These are phyloP conservation scores for Cephus cinctus DNA, from an alignment of 1,140 invertebrate species.

Conservation along the genomic window DNA sequence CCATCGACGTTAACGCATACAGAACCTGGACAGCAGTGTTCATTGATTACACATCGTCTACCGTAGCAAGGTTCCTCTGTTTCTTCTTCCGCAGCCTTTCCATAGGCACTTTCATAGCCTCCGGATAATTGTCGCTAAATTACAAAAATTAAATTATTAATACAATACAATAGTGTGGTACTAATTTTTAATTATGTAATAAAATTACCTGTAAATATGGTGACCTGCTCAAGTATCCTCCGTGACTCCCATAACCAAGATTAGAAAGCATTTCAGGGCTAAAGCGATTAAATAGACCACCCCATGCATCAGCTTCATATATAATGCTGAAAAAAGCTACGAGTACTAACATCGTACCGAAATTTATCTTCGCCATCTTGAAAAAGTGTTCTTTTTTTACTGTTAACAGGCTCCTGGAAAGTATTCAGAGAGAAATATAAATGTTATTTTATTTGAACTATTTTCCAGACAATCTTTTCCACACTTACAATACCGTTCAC, in stretches of 20 bases:
- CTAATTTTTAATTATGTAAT: background rate
- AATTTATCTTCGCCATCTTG: conserved; percentile 25
- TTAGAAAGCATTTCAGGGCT: conserved; percentile 82
- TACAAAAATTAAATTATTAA: too few relatives aligned
- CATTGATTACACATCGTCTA: conserved; percentile 68
- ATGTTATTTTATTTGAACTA: too few relatives aligned
- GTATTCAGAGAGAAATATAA: too few relatives aligned
- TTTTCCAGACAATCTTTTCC: too few relatives aligned
- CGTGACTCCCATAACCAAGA: conserved; percentile 70
- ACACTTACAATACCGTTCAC: too few relatives aligned
- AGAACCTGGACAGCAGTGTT: conserved; percentile 73
- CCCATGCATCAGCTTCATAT: conserved; percentile 66
- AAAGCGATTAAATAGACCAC: conserved; percentile 80
- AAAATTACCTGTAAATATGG: conserved; percentile 59
- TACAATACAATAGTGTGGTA: too few relatives aligned
- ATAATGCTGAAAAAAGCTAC: conserved; percentile 38
- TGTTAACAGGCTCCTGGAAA: too few relatives aligned
- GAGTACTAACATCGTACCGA: conserved; percentile 34
- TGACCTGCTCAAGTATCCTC: conserved; percentile 54
- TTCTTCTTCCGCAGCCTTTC: conserved; percentile 54
- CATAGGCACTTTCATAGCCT: conserved; percentile 38
- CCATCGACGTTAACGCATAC: conserved; percentile 74
- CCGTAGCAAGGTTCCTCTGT: conserved; percentile 65
- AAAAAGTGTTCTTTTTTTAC: too few relatives aligned
- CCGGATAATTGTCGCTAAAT: conserved; percentile 39